Evolutionary conservation across 2,797 vertebrate species (phyloP), one percentile per base, ranked within the genome.

Genomic region (Phrynocephalus vlangalii): DNA sequence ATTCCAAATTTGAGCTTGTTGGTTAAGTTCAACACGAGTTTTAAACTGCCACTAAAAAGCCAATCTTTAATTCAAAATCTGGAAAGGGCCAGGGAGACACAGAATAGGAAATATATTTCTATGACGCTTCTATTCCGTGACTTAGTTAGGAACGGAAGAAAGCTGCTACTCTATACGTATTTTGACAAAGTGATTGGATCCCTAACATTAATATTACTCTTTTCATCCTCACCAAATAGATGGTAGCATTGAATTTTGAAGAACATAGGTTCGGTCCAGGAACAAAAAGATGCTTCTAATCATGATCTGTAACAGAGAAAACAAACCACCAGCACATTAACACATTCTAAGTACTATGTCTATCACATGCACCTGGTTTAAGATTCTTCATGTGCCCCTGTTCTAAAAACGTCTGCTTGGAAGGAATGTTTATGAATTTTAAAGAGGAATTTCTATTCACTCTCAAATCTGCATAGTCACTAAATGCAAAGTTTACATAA

Each of bases 231-330:
- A 99, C 99, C 99, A 99, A 97, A 99, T 99, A 77, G 99, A 99
- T 88, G 99, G 99, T 94, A 99, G 97, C 99, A 99, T 99, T 95
- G 99, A 99, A 96, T 99, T 99, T 96, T 99, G 99, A 96, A 99
- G 98, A 96, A 99, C 99, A 0, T 99, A 99, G 89, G 99, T 99
- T 95, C 99, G 98, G 96, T 99, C 99, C 98, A 99, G 97, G 97
- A 99, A 99, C 95, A 99, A 97, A 97, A 99, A 99, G 97, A 99
- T 99, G 97, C 99, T 99, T 95, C 99, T 98, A 96, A 99, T 99
- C 99, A 98, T 97, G 91, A 98, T 98, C 97, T 98, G 96, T 82
- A 91, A 94, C 0, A 6, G 84, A 86, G 68, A 85, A 91, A 90
- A 81, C 83, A 92, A 94, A 20, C 16, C 13, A 90, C 88, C 83